A percentile compares a stretch with the other conserved stretches of the same genome.
Evolutionary conservation across 2,888 invertebrate genomes (phyloP).

Genomic region (Scaeva pyrastri): DNA sequence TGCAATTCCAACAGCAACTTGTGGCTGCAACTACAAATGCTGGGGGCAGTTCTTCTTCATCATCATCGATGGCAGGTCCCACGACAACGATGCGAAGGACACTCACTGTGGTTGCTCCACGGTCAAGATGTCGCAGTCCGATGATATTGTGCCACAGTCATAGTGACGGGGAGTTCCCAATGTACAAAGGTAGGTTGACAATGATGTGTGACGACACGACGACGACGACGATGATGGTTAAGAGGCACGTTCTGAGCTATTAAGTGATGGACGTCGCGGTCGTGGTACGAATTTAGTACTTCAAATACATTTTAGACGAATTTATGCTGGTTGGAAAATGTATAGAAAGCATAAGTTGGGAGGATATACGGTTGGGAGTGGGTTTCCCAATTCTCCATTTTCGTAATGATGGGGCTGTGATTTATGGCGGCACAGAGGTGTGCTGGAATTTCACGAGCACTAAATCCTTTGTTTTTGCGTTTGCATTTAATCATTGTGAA

Average conservation of each 20-base stretch:
- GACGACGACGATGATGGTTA: background rate
- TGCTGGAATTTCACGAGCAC: conserved; percentile 13
- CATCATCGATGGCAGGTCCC: conserved; percentile 78
- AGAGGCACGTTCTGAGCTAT: background rate
- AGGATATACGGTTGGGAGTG: background rate
- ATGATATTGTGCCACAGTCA: conserved; percentile 94
- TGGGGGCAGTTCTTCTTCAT: conserved; percentile 84
- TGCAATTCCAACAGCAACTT: conserved; percentile 77
- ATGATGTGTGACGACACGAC: too few relatives aligned
- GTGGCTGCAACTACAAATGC: conserved; percentile 81
- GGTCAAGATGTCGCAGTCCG: conserved; percentile 88
- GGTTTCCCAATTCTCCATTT: conserved; percentile 2
- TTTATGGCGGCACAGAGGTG: conserved; percentile 13
- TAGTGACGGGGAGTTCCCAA: conserved; percentile 93
- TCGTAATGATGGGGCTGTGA: conserved; percentile 16
- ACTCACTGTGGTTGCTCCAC: conserved; percentile 77
- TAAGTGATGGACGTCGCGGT: too few relatives aligned
- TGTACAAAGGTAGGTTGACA: conserved; percentile 88
- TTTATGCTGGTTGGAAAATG: conserved; percentile 22
- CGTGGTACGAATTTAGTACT: too few relatives aligned
- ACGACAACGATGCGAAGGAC: conserved; percentile 71
- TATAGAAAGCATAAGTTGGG: conserved; percentile 24
- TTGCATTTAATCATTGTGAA: conserved; percentile 6
- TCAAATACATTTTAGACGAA: background rate
- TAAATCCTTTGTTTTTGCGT: conserved; percentile 37